phyloP scores from a whole-genome alignment of 2,113 vertebrate species.

The Microtus ochrogaster region DNA sequence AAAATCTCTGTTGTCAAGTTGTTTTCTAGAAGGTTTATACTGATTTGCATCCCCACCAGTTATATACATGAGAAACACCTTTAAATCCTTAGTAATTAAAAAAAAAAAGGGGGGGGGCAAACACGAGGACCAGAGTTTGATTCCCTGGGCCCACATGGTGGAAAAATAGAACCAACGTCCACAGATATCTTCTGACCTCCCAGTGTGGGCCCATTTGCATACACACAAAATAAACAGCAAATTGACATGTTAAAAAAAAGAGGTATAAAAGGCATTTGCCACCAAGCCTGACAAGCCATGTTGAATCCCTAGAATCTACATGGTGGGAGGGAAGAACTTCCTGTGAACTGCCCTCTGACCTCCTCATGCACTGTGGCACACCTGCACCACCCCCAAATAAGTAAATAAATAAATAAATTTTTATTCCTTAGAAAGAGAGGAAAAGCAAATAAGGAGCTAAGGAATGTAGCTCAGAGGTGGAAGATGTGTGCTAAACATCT shows the following conservation, averaged over 20 bases:
- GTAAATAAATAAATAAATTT: background rate
- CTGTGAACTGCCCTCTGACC: background rate
- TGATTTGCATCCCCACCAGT: constrained; percentile 9
- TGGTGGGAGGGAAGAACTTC: background rate
- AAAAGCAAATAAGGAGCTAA: background rate
- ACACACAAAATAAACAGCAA: background rate
- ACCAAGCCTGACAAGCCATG: background rate
- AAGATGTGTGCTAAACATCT: too few species aligned
- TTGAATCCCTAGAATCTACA: background rate
- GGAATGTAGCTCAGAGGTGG: background rate
- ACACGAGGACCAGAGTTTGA: background rate
- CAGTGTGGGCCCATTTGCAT: background rate
- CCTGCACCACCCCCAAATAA: background rate
- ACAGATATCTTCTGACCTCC: background rate
- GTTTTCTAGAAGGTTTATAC: constrained; percentile 47
- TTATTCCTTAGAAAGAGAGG: background rate
- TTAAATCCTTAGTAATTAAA: constrained; percentile 47
- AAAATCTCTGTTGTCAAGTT: constrained; percentile 42
- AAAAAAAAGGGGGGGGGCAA: too few species aligned
- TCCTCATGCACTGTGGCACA: background rate
- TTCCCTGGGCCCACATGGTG: too few species aligned
- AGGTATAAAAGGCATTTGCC: background rate
- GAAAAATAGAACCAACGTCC: background rate
- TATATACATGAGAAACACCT: background rate
- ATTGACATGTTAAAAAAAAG: too few species aligned